Conservation (phyloP, 1,140 invertebrate species). For the Lepidurus couesii region DNA sequence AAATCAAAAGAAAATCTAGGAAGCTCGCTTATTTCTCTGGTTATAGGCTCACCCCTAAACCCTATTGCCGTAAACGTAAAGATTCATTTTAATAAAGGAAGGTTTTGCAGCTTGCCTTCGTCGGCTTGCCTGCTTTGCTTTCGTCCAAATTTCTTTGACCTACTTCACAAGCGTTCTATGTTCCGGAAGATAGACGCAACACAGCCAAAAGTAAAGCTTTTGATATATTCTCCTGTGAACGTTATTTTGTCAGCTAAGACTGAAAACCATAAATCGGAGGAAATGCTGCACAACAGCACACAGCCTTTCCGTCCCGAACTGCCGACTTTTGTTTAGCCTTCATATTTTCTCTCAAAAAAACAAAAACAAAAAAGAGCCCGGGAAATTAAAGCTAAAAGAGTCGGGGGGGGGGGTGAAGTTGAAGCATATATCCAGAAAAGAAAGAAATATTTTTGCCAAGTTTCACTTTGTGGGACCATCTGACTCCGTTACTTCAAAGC, state of each 20-base stretch:
- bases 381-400: too few species aligned
- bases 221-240: slow-evolving; percentile 9
- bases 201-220: slow-evolving; percentile 6
- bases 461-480: too few species aligned
- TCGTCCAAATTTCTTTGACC: neutral
- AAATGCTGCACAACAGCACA: neutral
- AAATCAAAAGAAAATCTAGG: neutral
- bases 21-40: too few species aligned
- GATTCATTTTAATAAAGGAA: too few species aligned
- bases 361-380: too few species aligned
- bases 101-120: too few species aligned
- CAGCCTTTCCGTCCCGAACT: neutral
- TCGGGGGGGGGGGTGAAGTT: too few species aligned
- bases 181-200: slow-evolving; percentile 8
- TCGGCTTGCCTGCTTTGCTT: neutral
- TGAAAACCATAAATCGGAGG: neutral
- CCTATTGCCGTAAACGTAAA: too few species aligned
- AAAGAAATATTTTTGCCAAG: too few species aligned
- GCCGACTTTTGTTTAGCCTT: neutral
- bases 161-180: neutral
- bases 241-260: slow-evolving; percentile 22
- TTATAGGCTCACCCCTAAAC: too few species aligned
- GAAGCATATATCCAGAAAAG: too few species aligned
- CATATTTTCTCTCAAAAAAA: neutral
- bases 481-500: too few species aligned